phyloP scores from a whole-genome alignment of 2,888 invertebrate genomes.

The Limnephilus lunatus region DNA sequence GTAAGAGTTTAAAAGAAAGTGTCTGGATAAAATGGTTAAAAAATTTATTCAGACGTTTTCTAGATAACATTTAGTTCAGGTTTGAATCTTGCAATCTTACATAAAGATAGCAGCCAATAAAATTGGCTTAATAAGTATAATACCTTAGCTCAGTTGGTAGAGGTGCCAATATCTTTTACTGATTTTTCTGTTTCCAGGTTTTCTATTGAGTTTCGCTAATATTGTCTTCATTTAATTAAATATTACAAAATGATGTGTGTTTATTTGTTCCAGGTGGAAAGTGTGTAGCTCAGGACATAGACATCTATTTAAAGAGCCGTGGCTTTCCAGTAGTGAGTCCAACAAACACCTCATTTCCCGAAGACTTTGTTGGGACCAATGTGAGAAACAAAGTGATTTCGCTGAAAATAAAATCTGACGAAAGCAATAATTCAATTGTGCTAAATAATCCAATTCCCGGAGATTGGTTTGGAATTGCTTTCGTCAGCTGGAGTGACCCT shows the following conservation, averaged over 20 bases:
- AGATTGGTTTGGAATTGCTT: slow-evolving; percentile 88
- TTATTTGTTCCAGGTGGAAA: slow-evolving; percentile 74
- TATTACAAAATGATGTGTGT: neutral
- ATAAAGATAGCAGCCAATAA: no score
- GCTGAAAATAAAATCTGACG: slow-evolving; percentile 80
- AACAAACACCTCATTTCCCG: slow-evolving; percentile 87
- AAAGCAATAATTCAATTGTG: slow-evolving; percentile 78
- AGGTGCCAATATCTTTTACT: no score
- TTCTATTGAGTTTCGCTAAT: no score
- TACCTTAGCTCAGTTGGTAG: no score
- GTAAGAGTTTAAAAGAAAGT: no score
- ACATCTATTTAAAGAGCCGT: slow-evolving; percentile 86
- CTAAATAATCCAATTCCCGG: slow-evolving; percentile 84
- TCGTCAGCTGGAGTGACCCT: slow-evolving; percentile 87
- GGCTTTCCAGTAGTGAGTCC: slow-evolving; percentile 90
- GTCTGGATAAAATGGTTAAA: no score
- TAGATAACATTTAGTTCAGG: no score
- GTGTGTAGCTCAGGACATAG: slow-evolving; percentile 80
- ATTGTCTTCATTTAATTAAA: no score
- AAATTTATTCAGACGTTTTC: no score
- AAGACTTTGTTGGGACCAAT: slow-evolving; percentile 77
- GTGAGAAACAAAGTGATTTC: slow-evolving; percentile 76
- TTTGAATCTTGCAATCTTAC: no score
- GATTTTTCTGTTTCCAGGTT: no score
- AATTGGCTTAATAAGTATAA: no score